Percentiles rank a stretch among this genome's conserved stretches.
Conservation (phyloP, 1,140 invertebrate species). For the Megalopta genalis region DNA sequence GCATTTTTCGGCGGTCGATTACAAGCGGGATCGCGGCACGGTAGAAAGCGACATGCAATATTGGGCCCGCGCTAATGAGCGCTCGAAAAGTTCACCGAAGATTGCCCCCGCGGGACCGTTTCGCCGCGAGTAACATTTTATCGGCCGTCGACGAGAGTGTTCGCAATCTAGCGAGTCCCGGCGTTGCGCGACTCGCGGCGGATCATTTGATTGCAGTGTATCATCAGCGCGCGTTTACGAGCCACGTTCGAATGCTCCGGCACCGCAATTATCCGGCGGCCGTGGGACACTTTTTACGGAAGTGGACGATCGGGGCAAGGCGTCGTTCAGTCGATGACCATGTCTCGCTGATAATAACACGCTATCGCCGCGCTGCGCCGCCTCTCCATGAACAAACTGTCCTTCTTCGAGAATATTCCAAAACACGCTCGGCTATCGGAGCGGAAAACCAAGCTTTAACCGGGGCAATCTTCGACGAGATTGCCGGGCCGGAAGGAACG, state of each 20-base stretch:
- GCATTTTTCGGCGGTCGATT: no score
- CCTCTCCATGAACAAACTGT: neutral
- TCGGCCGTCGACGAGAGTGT: neutral
- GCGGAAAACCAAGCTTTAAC: constrained; percentile 15
- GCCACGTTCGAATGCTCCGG: neutral
- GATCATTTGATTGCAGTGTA: neutral
- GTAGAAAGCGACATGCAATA: neutral
- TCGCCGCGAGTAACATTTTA: neutral
- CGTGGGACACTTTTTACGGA: constrained; percentile 31
- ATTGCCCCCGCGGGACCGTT: neutral
- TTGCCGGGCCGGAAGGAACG: neutral
- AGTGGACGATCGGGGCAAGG: neutral
- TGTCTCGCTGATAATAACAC: constrained; percentile 18
- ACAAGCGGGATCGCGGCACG: no score
- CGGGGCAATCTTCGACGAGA: neutral
- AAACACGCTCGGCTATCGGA: neutral
- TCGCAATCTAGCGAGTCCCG: neutral
- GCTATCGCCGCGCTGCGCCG: constrained; percentile 10
- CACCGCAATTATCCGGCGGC: neutral
- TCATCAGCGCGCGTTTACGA: neutral
- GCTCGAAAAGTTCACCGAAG: neutral
- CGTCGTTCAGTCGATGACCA: neutral
- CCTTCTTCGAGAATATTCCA: constrained; percentile 9
- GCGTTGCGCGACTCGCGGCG: neutral
- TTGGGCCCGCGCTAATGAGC: neutral